A percentile compares a stretch with the other conserved stretches of the same genome.
Evolutionary conservation across 2,113 vertebrate genomes (phyloP).

Genomic region (Hippocampus comes): DNA sequence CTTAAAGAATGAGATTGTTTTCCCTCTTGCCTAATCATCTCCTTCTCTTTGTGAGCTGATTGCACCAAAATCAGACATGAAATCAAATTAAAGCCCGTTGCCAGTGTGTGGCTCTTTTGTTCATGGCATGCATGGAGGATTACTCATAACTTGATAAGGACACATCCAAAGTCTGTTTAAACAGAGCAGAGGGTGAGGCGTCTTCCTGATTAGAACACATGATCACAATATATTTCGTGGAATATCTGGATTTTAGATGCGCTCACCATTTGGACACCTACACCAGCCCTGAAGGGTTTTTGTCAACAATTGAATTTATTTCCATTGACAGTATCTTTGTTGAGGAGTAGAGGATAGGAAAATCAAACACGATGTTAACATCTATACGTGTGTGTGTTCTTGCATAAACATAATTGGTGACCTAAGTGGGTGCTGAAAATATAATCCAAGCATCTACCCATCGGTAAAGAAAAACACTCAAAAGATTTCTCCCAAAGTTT

Average conservation of each 20-base stretch:
- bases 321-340: no score
- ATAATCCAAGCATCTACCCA: neutral
- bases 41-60: slow-evolving; percentile 42
- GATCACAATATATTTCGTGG: neutral
- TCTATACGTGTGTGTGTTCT: no score
- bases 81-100: slow-evolving; percentile 69
- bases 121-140: slow-evolving; percentile 43
- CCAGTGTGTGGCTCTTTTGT: slow-evolving; percentile 22
- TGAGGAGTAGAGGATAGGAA: no score
- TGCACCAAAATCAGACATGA: slow-evolving; percentile 57
- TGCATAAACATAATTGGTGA: no score
- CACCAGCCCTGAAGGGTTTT: no score
- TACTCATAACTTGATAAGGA: slow-evolving; percentile 46
- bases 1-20: slow-evolving; percentile 56
- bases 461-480: neutral
- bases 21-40: slow-evolving; percentile 55
- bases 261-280: neutral
- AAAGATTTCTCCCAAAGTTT: neutral
- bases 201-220: neutral
- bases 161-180: slow-evolving; percentile 35
- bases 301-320: no score
- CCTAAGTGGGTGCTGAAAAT: neutral
- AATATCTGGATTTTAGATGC: neutral
- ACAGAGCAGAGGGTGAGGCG: slow-evolving; percentile 4
- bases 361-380: no score